Conservation (phyloP, 92 coral and sea anemone species). For the Porites lobata region DNA sequence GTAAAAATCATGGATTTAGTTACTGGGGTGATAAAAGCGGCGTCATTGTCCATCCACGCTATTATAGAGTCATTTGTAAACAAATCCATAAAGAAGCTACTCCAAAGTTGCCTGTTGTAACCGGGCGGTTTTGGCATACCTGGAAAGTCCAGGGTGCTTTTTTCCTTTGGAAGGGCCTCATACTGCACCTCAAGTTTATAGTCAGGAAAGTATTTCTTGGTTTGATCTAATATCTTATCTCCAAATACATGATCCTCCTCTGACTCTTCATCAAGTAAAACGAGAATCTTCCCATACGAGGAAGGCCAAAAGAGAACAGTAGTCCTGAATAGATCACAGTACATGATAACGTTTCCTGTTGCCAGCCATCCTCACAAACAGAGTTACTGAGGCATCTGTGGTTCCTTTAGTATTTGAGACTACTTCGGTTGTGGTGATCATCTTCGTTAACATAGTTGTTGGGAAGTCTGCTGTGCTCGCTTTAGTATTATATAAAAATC, state of each 20-base stretch:
- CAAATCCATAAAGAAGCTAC: constrained; percentile 45
- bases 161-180: constrained; percentile 39
- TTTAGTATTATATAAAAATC: too few relatives aligned
- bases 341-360: constrained; percentile 34
- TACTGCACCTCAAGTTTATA: constrained; percentile 37
- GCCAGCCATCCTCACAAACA: constrained; percentile 52
- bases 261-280: constrained; percentile 55
- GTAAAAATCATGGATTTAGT: constrained; percentile 3
- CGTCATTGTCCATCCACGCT: constrained; percentile 63
- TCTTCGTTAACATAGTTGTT: too few relatives aligned
- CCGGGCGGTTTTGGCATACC: constrained; percentile 8
- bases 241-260: constrained; percentile 21
- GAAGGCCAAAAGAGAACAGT: constrained; percentile 55
- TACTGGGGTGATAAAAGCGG: constrained; percentile 17
- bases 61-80: constrained; percentile 44
- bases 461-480: too few relatives aligned
- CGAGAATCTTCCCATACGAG: constrained; percentile 51
- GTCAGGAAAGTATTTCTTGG: constrained; percentile 14
- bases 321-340: constrained; percentile 42
- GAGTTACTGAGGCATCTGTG: constrained; percentile 9
- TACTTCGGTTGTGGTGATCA: too few relatives aligned
- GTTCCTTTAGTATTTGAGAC: too few relatives aligned
- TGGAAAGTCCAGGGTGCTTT: constrained; percentile 2
- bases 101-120: constrained; percentile 25
- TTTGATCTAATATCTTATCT: neutral